Conservation (phyloP, 2,113 vertebrate genomes). For the Psilopogon haemacephalus region DNA sequence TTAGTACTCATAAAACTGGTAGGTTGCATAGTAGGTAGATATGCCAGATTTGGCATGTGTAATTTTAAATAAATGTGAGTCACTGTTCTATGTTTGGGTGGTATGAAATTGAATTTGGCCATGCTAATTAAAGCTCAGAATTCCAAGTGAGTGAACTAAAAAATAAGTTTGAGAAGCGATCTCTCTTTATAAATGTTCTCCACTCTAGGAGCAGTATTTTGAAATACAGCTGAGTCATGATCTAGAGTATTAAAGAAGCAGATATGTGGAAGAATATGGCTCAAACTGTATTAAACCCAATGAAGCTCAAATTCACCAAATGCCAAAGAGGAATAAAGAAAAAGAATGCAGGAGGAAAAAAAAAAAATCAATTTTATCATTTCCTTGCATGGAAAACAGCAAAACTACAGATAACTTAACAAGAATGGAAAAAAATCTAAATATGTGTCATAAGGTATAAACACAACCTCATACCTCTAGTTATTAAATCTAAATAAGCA, state of each 20-base stretch:
- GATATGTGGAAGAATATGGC: background rate
- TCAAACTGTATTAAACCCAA: background rate
- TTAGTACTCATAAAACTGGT: background rate
- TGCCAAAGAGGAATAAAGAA: background rate
- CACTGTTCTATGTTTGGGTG: background rate
- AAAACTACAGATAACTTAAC: background rate
- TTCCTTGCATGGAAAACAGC: background rate
- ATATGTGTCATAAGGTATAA: background rate
- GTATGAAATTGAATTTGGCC: background rate
- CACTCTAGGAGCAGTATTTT: background rate
- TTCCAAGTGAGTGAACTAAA: background rate
- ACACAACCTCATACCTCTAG: background rate
- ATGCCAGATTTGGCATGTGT: background rate
- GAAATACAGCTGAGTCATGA: constrained; percentile 51
- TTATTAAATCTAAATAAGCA: background rate
- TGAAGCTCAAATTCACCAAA: background rate
- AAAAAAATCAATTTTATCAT: background rate
- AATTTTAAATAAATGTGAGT: constrained; percentile 17
- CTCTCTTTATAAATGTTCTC: constrained; percentile 3
- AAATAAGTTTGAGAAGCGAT: background rate
- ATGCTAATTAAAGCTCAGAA: constrained; percentile 29
- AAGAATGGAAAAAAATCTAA: background rate
- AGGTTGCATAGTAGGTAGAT: background rate
- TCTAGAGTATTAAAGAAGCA: background rate
- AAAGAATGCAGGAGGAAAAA: background rate